Base-by-base conservation (phyloP, 2,888 invertebrate genomes). In the Pristionchus exspectatus region DNA sequence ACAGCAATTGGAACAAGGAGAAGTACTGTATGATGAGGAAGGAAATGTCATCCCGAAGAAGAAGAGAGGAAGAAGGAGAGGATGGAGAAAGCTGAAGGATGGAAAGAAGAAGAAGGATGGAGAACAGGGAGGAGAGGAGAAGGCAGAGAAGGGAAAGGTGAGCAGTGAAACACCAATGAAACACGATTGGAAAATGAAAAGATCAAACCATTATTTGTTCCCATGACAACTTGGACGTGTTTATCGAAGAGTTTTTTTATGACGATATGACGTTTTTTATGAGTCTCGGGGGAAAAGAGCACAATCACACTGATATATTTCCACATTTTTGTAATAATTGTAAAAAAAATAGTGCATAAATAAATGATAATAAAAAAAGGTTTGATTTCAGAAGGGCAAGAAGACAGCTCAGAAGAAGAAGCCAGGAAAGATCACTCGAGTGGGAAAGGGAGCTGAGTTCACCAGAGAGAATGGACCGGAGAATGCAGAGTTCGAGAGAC, bases 1-100 rank as follows among this genome's bases (percentile, higher is more conserved):
- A 74, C 74, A 74, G 21, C 74, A 74, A 38, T 38, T 74, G 74
- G 74, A 30, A 33, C 16, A 72, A 2, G 69, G 24, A 14, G 74
- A 74, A 21, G 21, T 74, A 38, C 4, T 63, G 24, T 24, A 24
- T n/a, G 63, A 63, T 63, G 63, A 63, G n/a, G 63, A 63, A 7
- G 69, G 30, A 27, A 90, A 90, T 30, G 86, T 88, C 0, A 90
- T 90, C 72, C 90, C 90, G 88, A 91, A 91, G 90, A 92, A 91
- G 86, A 74, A 66, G 50, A 24, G 92, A 81, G 91, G 92, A 30
- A 81, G 92, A 44, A 91, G 91, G 90, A 91, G 91, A 90, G 90
- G 90, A 24, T 89, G 90, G 77, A 89, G 74, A 21, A 90, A 89
- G 24, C 69, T 14, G 1, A 66, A 59, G 21, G 72, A 44, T 38